Percentiles rank a stretch among this genome's conserved stretches.
These are phyloP conservation scores for Turdus rufiventris DNA, from an alignment of 2,113 vertebrate genomes.

Conservation along the genomic window DNA sequence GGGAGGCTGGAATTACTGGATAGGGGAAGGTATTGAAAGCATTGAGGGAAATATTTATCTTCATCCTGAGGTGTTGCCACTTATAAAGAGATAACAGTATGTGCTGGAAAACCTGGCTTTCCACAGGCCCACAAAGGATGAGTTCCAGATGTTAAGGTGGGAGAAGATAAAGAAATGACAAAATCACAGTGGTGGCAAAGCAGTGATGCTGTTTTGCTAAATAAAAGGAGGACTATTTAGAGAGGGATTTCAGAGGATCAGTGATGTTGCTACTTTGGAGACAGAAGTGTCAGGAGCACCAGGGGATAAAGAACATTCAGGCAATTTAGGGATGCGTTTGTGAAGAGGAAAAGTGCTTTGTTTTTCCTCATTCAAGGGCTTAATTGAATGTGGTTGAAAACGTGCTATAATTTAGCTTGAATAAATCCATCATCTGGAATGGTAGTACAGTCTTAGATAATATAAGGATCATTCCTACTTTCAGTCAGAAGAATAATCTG, in stretches of 20 bases:
- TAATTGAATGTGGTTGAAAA: conserved; percentile 19
- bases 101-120: neutral
- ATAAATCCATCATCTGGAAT: conserved; percentile 17
- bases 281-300: neutral
- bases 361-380: conserved; percentile 1
- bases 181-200: neutral
- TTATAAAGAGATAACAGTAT: neutral
- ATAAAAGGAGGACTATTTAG: neutral
- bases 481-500: neutral
- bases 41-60: neutral
- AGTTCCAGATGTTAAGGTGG: neutral
- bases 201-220: neutral
- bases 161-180: neutral
- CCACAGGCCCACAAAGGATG: neutral
- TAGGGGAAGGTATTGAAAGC: neutral
- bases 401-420: conserved; percentile 5
- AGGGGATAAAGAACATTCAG: neutral
- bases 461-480: conserved; percentile 26
- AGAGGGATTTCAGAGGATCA: neutral
- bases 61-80: neutral
- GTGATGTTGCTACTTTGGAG: neutral
- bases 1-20: neutral
- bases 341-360: neutral
- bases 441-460: neutral
- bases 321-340: neutral